These are phyloP conservation scores for Morbakka virulenta DNA, from an alignment of 30 jellyfish, hydroid and myxozoan species.

Conservation along the genomic window DNA sequence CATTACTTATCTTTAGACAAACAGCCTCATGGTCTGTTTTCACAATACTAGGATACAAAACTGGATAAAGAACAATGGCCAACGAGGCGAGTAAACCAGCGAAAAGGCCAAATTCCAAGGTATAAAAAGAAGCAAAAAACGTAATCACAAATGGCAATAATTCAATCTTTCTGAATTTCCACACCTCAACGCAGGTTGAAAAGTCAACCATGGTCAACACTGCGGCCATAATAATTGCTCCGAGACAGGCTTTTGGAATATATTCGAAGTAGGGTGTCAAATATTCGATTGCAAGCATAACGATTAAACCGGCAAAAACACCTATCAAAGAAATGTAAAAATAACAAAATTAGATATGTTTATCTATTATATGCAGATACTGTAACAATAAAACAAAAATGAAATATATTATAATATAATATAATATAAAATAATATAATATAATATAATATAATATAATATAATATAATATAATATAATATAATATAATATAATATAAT, in stretches of 20 bases:
- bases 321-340: no score
- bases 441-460: no score
- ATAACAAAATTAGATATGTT: not conserved
- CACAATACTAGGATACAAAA: slow-evolving; percentile 43
- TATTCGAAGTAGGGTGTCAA: slow-evolving; percentile 69
- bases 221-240: slow-evolving; percentile 65
- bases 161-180: slow-evolving; percentile 51
- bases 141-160: slow-evolving; percentile 48
- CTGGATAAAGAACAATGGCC: slow-evolving; percentile 47
- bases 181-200: slow-evolving; percentile 35
- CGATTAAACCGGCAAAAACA: slow-evolving; percentile 59
- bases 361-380: no score
- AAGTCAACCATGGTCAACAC: slow-evolving; percentile 70
- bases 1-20: slow-evolving; percentile 44
- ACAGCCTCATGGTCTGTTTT: slow-evolving; percentile 44
- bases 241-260: slow-evolving; percentile 84
- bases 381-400: not conserved
- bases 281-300: slow-evolving; percentile 51
- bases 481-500: no score
- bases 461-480: no score
- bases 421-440: not conserved
- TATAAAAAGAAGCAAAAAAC: slow-evolving; percentile 51
- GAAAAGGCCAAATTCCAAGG: slow-evolving; percentile 64
- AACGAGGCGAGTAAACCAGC: slow-evolving; percentile 53
- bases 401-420: not conserved